Conservation (phyloP, 1,140 invertebrate genomes). For the Drosophila seguyi region DNA sequence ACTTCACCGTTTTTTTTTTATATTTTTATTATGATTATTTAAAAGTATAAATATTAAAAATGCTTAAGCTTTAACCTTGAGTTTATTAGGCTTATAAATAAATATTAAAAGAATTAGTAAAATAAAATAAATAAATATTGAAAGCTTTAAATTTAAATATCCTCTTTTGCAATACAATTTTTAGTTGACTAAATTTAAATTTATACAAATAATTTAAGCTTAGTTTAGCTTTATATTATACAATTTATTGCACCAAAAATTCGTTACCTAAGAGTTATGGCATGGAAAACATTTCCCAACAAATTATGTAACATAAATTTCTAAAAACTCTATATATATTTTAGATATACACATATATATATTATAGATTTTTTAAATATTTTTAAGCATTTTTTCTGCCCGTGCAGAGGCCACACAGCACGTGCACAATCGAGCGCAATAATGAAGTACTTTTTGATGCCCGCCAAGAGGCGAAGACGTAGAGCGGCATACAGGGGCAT, state of each 20-base stretch:
- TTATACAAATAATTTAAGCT: background rate
- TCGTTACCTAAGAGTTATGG: background rate
- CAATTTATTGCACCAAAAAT: background rate
- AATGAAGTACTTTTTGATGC: slow-evolving; percentile 80
- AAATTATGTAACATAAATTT: no score
- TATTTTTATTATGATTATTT: no score
- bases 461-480: slow-evolving; percentile 15
- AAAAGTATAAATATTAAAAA: no score
- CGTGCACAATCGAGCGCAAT: slow-evolving; percentile 79
- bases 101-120: no score
- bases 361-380: background rate
- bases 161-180: background rate
- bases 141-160: no score
- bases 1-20: no score
- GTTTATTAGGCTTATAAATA: no score
- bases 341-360: background rate
- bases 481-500: background rate
- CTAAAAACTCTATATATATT: no score
- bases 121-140: background rate
- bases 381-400: background rate
- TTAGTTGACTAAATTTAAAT: background rate
- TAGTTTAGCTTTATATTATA: background rate
- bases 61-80: no score
- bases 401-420: slow-evolving; percentile 18
- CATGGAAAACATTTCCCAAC: background rate